Conservation (phyloP, 2,113 vertebrate genomes). For the Oxyura jamaicensis region DNA sequence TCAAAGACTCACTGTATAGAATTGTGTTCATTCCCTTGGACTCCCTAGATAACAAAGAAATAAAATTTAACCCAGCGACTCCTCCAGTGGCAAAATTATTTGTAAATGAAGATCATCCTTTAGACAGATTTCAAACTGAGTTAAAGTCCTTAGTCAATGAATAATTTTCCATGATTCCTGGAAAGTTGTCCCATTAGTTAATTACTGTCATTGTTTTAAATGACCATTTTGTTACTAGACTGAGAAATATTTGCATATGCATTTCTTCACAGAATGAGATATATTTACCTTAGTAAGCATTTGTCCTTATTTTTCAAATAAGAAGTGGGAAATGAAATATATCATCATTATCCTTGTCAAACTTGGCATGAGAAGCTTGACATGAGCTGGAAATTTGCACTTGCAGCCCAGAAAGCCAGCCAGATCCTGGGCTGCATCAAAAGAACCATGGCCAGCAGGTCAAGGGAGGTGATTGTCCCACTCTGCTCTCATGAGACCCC, state of each 20-base stretch:
- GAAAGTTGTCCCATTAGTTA: background rate
- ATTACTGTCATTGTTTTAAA: background rate
- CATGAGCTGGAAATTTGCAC: no score
- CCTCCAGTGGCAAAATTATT: slow-evolving; percentile 29
- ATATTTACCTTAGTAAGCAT: background rate
- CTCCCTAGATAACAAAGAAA: slow-evolving; percentile 37
- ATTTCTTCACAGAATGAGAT: background rate
- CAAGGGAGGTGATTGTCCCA: no score
- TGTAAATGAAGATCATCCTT: slow-evolving; percentile 36
- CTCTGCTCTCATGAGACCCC: no score
- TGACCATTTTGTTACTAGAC: background rate
- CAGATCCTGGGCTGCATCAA: no score
- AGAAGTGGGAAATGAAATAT: background rate
- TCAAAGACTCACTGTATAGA: slow-evolving; percentile 47
- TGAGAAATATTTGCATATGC: background rate
- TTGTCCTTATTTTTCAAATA: background rate
- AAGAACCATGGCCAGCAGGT: no score
- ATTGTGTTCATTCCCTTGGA: slow-evolving; percentile 18
- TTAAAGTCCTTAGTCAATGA: background rate
- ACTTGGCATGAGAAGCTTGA: no score
- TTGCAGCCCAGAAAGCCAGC: no score
- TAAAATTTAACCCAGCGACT: slow-evolving; percentile 51
- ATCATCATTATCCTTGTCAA: background rate
- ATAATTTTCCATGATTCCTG: background rate
- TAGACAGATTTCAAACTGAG: slow-evolving; percentile 6